A percentile compares a stretch with the other conserved stretches of the same genome.
phyloP scores from a whole-genome alignment of 2,113 vertebrate species.

The Cyanoramphus novaezelandiae region DNA sequence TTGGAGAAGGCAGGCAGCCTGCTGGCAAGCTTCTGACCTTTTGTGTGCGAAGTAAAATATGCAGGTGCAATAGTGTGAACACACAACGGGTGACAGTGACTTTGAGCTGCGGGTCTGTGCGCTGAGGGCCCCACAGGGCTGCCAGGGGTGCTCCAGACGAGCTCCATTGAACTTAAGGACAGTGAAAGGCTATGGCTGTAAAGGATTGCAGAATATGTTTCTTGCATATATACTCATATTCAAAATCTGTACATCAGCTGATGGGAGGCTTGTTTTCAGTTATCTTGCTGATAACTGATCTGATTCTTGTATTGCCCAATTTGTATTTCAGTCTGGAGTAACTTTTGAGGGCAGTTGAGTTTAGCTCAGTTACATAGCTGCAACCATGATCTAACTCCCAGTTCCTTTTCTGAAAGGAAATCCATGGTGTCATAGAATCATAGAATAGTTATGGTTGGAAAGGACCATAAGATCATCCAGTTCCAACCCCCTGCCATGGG shows the following conservation, averaged over 20 bases:
- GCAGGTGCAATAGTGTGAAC: conserved; percentile 23
- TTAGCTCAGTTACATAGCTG: background rate
- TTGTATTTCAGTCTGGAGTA: background rate
- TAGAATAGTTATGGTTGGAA: too few relatives aligned
- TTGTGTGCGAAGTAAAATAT: conserved; percentile 6
- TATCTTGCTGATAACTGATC: background rate
- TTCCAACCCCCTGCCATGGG: too few relatives aligned
- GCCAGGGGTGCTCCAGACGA: background rate
- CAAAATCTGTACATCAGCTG: background rate
- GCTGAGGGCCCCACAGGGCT: background rate
- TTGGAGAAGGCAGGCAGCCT: conserved; percentile 27
- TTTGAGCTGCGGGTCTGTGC: background rate
- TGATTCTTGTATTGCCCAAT: background rate
- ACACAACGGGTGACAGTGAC: background rate
- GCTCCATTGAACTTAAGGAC: background rate
- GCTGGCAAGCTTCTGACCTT: conserved; percentile 47
- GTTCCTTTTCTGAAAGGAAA: background rate
- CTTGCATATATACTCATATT: background rate
- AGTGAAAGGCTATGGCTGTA: background rate
- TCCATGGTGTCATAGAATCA: background rate
- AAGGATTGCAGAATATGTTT: background rate
- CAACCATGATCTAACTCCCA: rapidly evolving
- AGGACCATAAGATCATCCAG: too few relatives aligned
- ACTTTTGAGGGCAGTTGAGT: background rate
- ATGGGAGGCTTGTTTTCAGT: background rate